Evolutionary conservation across 1,140 invertebrate genomes (phyloP).

Genomic region (Probaryconus sp.): DNA sequence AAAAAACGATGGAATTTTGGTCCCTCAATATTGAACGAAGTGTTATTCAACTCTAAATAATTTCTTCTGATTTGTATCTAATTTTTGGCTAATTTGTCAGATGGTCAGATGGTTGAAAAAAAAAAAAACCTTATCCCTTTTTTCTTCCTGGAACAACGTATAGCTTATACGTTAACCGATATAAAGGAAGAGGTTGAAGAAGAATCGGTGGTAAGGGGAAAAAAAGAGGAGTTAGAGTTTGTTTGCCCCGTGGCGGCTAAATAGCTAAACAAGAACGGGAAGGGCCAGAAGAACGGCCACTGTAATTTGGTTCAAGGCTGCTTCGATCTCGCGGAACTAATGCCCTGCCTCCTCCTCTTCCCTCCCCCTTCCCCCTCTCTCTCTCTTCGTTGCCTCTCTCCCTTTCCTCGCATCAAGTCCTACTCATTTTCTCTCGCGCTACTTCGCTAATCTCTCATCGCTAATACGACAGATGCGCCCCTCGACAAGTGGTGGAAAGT

Average conservation of each 20-base stretch:
- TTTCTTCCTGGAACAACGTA: no score
- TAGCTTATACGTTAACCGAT: no score
- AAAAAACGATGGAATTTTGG: no score
- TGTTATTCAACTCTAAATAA: no score
- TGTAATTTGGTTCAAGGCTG: conserved; percentile 52
- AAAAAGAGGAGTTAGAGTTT: conserved; percentile 11
- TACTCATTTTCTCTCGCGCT: not conserved
- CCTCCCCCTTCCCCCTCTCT: not conserved
- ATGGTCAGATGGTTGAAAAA: no score
- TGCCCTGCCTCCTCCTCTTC: conserved; percentile 7
- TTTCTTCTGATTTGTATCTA: no score
- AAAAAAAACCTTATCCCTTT: no score
- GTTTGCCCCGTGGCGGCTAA: conserved; percentile 36
- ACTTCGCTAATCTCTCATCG: conserved; percentile 12
- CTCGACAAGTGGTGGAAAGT: conserved; percentile 15
- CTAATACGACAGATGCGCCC: conserved; percentile 23
- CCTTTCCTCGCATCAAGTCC: no score
- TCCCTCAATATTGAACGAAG: no score
- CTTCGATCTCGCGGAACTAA: conserved; percentile 44
- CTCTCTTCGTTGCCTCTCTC: not conserved
- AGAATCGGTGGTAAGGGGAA: conserved; percentile 19
- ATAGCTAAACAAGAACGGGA: conserved; percentile 2
- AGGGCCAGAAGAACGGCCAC: conserved; percentile 14
- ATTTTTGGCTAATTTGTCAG: no score
- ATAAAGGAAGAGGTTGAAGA: conserved; percentile 43